Conservation (phyloP, 1,140 invertebrate species). For the Theocolax elegans region DNA sequence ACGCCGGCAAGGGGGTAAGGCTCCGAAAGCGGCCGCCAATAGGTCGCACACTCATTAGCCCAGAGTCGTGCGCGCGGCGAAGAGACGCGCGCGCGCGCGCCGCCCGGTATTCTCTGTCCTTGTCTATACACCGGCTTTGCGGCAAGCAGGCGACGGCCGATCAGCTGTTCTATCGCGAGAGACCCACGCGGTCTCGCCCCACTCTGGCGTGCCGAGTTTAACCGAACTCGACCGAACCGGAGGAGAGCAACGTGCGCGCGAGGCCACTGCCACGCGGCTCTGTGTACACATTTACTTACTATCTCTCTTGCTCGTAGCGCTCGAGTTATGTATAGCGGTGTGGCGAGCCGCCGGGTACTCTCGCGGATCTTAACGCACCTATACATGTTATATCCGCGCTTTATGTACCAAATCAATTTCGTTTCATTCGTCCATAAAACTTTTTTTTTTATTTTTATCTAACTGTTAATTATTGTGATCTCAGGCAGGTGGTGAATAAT, state of each 20-base stretch:
- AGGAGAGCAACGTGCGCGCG: slow-evolving; percentile 15
- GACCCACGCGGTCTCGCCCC: slow-evolving; percentile 42
- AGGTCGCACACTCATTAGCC: slow-evolving; percentile 67
- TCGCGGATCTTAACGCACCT: background rate
- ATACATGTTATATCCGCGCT: too few relatives aligned
- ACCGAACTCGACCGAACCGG: background rate
- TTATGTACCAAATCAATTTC: too few relatives aligned
- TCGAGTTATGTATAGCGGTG: background rate
- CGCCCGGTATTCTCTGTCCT: background rate
- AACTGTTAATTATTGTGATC: too few relatives aligned
- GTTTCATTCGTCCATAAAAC: too few relatives aligned
- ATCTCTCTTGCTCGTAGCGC: background rate
- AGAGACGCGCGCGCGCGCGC: background rate
- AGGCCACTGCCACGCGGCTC: slow-evolving; percentile 40
- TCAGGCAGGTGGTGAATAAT: too few relatives aligned
- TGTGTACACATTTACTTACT: background rate
- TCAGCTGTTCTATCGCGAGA: slow-evolving; percentile 27
- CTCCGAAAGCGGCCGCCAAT: slow-evolving; percentile 52
- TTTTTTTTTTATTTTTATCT: too few relatives aligned
- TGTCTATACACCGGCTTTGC: background rate
- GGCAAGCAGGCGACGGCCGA: background rate
- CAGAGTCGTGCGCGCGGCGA: slow-evolving; percentile 43
- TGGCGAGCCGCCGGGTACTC: background rate
- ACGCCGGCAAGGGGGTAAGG: background rate
- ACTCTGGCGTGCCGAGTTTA: background rate